These are phyloP conservation scores for Girardinus metallicus DNA, from an alignment of 2,797 vertebrate genomes.

Conservation along the genomic window DNA sequence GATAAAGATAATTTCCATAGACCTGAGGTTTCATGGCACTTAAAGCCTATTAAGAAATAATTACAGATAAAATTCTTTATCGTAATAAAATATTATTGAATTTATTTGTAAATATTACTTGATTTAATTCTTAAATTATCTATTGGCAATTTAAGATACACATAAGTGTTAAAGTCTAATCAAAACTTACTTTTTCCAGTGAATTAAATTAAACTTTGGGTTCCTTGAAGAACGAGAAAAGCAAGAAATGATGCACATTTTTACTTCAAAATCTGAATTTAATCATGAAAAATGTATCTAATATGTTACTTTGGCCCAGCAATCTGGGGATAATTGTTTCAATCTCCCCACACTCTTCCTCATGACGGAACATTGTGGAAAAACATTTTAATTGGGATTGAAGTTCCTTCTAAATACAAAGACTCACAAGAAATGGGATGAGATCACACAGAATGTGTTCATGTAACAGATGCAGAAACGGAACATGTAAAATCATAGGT, in stretches of 20 bases:
- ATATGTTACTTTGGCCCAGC: constrained; percentile 65
- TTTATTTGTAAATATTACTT: neutral
- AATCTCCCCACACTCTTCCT: constrained; percentile 53
- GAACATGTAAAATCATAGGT: neutral
- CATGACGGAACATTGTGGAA: constrained; percentile 26
- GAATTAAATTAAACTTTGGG: too few relatives aligned
- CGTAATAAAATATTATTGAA: neutral
- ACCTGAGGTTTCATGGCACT: constrained; percentile 1
- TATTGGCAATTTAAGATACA: neutral
- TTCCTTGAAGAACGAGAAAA: neutral
- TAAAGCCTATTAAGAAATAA: neutral
- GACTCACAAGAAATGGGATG: constrained; percentile 20
- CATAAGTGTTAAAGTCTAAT: neutral
- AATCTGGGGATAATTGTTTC: constrained; percentile 66
- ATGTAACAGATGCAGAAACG: constrained; percentile 2
- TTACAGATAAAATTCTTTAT: too few relatives aligned
- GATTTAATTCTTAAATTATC: neutral
- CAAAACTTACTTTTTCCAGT: neutral
- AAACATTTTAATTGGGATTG: constrained; percentile 30
- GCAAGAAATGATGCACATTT: neutral
- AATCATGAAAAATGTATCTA: constrained; percentile 17
- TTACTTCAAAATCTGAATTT: neutral
- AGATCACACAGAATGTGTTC: constrained; percentile 21
- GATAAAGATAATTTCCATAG: neutral
- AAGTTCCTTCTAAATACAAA: constrained; percentile 35